Percentiles rank a stretch among this genome's conserved stretches.
These are phyloP conservation scores for Plusia festucae DNA, from an alignment of 2,888 invertebrate species.

Conservation along the genomic window DNA sequence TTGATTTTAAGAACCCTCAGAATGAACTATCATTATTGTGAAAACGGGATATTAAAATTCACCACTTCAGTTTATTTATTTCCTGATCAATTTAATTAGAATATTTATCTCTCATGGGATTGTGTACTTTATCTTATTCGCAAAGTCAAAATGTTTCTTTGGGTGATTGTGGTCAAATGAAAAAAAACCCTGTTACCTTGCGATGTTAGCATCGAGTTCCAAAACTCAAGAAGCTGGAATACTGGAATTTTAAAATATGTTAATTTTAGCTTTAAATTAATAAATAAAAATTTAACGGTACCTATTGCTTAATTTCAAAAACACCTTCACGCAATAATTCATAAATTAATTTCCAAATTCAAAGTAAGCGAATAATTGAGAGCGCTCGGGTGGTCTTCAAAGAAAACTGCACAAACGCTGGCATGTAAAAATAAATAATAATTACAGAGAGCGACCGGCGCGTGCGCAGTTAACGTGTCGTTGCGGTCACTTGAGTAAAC, in stretches of 20 bases:
- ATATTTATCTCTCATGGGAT: too few species aligned
- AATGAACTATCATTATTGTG: neutral
- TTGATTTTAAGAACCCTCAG: neutral
- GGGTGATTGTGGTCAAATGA: too few species aligned
- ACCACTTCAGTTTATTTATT: too few species aligned
- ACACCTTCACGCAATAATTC: neutral
- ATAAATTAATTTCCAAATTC: neutral
- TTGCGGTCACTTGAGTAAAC: conserved; percentile 84
- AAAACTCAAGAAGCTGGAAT: too few species aligned
- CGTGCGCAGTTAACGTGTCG: conserved; percentile 68
- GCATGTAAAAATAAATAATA: conserved; percentile 84
- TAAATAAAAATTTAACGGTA: too few species aligned
- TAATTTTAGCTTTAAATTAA: too few species aligned
- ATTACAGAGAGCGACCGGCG: conserved; percentile 72
- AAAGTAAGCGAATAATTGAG: conserved; percentile 17
- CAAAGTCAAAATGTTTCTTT: too few species aligned
- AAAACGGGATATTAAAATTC: neutral
- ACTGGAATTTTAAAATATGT: too few species aligned
- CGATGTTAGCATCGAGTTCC: too few species aligned
- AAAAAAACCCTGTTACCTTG: too few species aligned
- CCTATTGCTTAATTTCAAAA: neutral
- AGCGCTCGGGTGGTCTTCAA: conserved; percentile 79
- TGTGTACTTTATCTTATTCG: too few species aligned
- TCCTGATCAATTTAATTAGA: too few species aligned
- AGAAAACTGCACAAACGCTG: conserved; percentile 66